Evolutionary conservation across 2,113 vertebrate species (phyloP), one percentile per base, ranked within the genome.

Genomic region (Coptodon rendalli): DNA sequence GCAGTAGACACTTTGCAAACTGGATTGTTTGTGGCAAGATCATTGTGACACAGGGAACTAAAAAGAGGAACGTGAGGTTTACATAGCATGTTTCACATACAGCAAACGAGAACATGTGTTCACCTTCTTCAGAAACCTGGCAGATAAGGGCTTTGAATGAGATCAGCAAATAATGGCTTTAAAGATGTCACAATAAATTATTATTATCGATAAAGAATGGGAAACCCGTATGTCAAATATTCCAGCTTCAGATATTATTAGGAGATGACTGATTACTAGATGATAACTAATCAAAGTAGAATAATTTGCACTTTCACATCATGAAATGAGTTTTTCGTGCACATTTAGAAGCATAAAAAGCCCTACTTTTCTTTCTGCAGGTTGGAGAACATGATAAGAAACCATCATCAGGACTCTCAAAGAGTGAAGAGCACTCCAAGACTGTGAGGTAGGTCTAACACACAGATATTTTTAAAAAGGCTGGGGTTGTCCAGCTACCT

Each of bases 31-130:
- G 84, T 88, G 54, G 38, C 59, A 68, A 94, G 13, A 56, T 57
- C 22, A 34, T 61, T 53, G 45, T 91, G 36, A 66, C 7, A 45
- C 59, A 87, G 68, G 45, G 9, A 85, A 53, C 53, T 38, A 52
- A 81, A 92, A 91, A 61, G 59, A 91, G 92, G 93, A 95, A 95
- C 78, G 7, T 86, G 86, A 9, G 43, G 87, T 52, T 22, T 6
- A 40, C 48, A 27, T 19, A 56, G 10, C 29, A 19, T 5, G 66
- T 90, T 91, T 87, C 54, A 40, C 83, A 81, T 4, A 2, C 3
- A 29, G 5, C 56, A 92, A 88, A 90, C 48, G 24, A 89, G 68
- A 78, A 82, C 8, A 19, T 12, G 3, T 45, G 80, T 87, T 29
- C 71, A 7, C 22, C 38, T 29, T 66, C 31, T 84, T 76, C 14